Evolutionary conservation across 2,888 invertebrate species (phyloP).

Genomic region (Lithosia quadra): DNA sequence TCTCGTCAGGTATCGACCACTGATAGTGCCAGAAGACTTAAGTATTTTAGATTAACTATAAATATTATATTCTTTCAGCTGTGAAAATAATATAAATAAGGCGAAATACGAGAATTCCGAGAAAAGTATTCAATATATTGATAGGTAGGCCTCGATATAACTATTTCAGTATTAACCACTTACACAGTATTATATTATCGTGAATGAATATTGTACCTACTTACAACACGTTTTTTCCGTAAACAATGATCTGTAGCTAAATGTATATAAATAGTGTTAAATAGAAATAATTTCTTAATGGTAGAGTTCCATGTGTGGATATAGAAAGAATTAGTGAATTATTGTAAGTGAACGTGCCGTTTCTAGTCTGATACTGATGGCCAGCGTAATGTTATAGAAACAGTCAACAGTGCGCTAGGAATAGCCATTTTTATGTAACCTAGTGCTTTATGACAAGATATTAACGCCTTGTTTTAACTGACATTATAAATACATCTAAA

Average conservation of each 20-base stretch:
- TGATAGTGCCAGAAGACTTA: slow-evolving; percentile 66
- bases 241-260: slow-evolving; percentile 39
- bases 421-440: background rate
- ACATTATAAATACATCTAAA: background rate
- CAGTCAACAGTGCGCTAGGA: background rate
- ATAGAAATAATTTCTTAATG: slow-evolving; percentile 39
- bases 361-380: slow-evolving; percentile 54
- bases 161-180: slow-evolving; percentile 44
- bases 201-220: slow-evolving; percentile 31
- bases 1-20: slow-evolving; percentile 43
- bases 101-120: slow-evolving; percentile 55
- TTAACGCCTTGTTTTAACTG: background rate
- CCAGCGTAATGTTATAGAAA: slow-evolving; percentile 4
- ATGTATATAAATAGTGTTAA: slow-evolving; percentile 50
- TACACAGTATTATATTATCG: slow-evolving; percentile 41
- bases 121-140: slow-evolving; percentile 40
- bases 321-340: slow-evolving; percentile 31
- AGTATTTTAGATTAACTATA: slow-evolving; percentile 52
- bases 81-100: slow-evolving; percentile 53
- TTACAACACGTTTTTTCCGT: slow-evolving; percentile 33
- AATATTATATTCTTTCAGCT: slow-evolving; percentile 56
- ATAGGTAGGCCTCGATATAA: slow-evolving; percentile 37
- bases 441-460: background rate
- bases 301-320: slow-evolving; percentile 35
- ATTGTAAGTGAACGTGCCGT: slow-evolving; percentile 45